These are phyloP conservation scores for Herpetotheres cachinnans DNA, from an alignment of 2,113 vertebrate genomes.

Conservation along the genomic window DNA sequence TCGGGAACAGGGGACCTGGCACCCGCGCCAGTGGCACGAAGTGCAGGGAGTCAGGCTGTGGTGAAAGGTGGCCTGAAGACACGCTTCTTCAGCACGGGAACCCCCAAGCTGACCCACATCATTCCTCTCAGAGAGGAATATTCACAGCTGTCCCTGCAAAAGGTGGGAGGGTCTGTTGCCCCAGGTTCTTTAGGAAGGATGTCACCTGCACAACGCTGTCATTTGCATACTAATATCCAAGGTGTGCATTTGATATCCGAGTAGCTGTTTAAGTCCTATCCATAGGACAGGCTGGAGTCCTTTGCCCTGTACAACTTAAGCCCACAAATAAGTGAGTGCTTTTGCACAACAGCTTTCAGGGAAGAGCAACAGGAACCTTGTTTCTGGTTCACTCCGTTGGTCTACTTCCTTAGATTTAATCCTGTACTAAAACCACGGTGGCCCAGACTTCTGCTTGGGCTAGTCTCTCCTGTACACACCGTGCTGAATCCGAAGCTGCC, in stretches of 20 bases:
- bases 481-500: not conserved
- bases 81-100: not conserved
- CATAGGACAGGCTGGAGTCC: not conserved
- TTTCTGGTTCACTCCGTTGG: not conserved
- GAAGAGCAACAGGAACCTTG: not conserved
- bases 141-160: not conserved
- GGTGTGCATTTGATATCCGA: not conserved
- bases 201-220: accelerated
- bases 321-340: not conserved
- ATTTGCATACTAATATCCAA: accelerated
- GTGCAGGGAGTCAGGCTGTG: accelerated
- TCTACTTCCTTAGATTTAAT: not conserved
- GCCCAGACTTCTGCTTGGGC: not conserved
- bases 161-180: not conserved
- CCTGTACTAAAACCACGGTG: not conserved
- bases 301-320: not conserved
- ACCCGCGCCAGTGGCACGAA: not conserved
- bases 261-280: not conserved
- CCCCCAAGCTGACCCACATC: not conserved
- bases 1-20: not conserved
- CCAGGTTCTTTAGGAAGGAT: not conserved
- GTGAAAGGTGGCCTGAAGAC: not conserved
- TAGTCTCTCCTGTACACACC: not conserved
- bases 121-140: not conserved
- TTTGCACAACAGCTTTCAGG: not conserved